Base-by-base conservation (phyloP, 2,888 invertebrate species). In the Agrilus cyanescens region DNA sequence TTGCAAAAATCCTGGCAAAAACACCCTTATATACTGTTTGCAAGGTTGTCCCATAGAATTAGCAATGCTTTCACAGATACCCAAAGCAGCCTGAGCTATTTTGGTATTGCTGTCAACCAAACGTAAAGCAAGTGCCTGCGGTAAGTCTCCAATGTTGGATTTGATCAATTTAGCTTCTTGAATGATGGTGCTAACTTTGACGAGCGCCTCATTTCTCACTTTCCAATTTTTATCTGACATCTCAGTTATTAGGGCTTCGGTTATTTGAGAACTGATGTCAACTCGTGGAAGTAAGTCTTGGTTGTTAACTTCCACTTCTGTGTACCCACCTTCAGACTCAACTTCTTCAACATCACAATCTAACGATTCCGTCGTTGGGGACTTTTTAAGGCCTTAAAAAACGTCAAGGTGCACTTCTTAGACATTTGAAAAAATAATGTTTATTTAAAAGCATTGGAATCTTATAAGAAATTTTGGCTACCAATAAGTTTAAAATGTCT, bases 181-280 rank as follows among this genome's bases (percentile, higher is more conserved):
- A 30, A 91, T 69, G 33, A 90, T 80, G 1, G 71, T 72, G 43
- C 73, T 76, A 12, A 90, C 68, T 66, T 85, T 85, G 50, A 76
- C 77, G 14, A 88, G 60, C 1, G 78, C 85, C 66, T 87, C 86
- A 53, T 79, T 81, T 44, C 86, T 73, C 51, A 82, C 82, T 73
- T 95, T 95, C 95, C 95, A 96, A 67, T 89, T 89, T 66, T 89
- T 91, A 63, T 93, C 90, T 15, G 78, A 74, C 52, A 93, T 72
- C 65, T 94, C 89, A 6, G 75, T 78, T 3, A 94, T 66, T 1
- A 95, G 67, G 0, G 79, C 67, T 52, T 88, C 86, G 0, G 89
- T 90, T 48, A 95, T 83, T 53, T 85, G 83, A 4, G 77, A 73
- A 44, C 86, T 82, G 50, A 94, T 84, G 60, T 93, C 91, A 1